Percentiles rank a stretch among this genome's conserved stretches.
Evolutionary conservation across 2,113 vertebrate species (phyloP).

Genomic region (Heliornis fulica): DNA sequence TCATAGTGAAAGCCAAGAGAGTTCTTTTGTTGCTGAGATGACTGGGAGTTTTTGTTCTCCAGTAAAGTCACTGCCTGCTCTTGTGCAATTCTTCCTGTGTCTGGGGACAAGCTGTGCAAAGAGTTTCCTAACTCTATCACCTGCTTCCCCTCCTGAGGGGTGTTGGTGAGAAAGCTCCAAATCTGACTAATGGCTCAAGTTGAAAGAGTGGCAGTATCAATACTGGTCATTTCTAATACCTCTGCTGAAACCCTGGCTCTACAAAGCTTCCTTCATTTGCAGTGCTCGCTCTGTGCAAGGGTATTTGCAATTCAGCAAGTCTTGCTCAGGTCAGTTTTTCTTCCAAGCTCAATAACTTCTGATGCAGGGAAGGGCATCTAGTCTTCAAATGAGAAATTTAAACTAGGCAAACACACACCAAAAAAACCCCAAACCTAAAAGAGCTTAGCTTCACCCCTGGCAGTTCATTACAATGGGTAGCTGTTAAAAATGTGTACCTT

Average conservation of each 20-base stretch:
- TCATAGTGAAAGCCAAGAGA: not conserved
- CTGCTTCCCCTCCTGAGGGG: not conserved
- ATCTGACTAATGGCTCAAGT: not conserved
- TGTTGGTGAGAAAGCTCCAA: accelerated
- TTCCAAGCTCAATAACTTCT: not conserved
- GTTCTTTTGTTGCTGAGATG: not conserved
- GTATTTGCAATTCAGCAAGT: not conserved
- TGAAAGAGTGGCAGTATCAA: not conserved
- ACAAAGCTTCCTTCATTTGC: not conserved
- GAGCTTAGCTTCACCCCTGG: not conserved
- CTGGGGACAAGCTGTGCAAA: not conserved
- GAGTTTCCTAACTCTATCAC: not conserved
- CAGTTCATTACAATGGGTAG: not conserved
- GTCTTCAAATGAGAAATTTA: not conserved
- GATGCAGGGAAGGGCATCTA: not conserved
- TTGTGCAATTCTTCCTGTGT: not conserved
- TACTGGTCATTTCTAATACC: not conserved
- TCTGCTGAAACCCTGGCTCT: not conserved
- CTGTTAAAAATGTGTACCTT: not conserved
- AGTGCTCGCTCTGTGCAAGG: not conserved
- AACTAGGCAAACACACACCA: not conserved
- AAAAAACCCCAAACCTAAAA: no score
- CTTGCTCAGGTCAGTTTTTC: not conserved
- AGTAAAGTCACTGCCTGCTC: not conserved
- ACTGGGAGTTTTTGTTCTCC: not conserved